Evolutionary conservation across 2,797 vertebrate species (phyloP).

Genomic region (Cirrhinus mrigala): DNA sequence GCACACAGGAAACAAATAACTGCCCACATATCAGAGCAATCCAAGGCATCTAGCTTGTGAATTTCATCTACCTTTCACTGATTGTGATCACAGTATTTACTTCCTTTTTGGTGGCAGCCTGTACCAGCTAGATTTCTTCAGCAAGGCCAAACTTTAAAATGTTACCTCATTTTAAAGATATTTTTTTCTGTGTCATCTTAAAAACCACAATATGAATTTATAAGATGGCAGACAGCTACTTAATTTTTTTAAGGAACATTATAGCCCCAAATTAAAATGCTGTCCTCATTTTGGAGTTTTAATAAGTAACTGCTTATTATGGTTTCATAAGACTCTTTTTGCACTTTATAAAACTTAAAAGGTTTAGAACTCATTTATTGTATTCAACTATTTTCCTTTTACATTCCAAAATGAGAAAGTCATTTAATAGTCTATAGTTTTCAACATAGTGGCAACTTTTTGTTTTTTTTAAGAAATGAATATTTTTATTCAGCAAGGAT

Average conservation of each 20-base stretch:
- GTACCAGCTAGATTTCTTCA: conserved; percentile 58
- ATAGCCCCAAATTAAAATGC: neutral
- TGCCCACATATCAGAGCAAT: neutral
- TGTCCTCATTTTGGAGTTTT: neutral
- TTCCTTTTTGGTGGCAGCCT: neutral
- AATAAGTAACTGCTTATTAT: neutral
- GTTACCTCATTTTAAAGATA: neutral
- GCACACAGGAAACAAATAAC: conserved; percentile 23
- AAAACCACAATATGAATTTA: neutral
- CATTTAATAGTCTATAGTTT: neutral
- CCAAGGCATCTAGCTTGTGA: conserved; percentile 22
- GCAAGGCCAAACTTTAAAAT: conserved; percentile 70
- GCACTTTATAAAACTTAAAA: neutral
- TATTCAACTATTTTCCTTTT: neutral
- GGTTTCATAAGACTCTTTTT: neutral
- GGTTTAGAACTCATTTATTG: neutral
- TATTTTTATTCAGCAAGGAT: neutral
- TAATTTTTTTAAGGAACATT: neutral
- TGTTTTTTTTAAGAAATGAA: neutral
- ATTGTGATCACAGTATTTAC: conserved; percentile 16
- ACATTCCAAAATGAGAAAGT: neutral
- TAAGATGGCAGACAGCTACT: neutral
- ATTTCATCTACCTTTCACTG: conserved; percentile 12
- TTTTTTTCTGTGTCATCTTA: neutral
- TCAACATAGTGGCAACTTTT: neutral